Base-by-base conservation (phyloP, 30 jellyfish, hydroid and myxozoan genomes). In the Sanderia malayensis region DNA sequence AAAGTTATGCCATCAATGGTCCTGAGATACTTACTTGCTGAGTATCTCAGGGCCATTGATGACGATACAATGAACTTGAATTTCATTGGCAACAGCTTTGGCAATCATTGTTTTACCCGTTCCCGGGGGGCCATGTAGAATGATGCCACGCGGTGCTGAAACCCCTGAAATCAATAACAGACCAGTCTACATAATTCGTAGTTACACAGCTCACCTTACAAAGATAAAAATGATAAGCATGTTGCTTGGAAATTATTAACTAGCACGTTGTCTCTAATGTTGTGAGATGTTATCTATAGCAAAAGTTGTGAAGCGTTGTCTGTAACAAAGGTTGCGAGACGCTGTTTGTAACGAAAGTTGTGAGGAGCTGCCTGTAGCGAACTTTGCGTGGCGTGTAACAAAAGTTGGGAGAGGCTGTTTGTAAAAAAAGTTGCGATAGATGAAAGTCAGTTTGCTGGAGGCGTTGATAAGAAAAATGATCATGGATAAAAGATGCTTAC, bases 61-160 rank as follows among this genome's bases (percentile, higher is more conserved):
- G 49, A 57, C 86, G 44, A 70, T 75, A 30, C 85, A 55, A 33
- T 64, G 80, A 13, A 86, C 82, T 18, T 85, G 85, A 26, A 87
- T 52, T 32, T 80, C 85, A 25, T 73, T 76, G 1, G 83, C 89
- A 44, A 71, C 95, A 7, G 95, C 92, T 46, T 75, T 74, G 2
- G 95, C 96, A 21, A 93, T 59, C 59, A 74, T 29, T 22, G 96
- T 61, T 60, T 93, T 93, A 10, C 99, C 99, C 19, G 96, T 86
- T 0, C 99, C 99, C 18, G 95, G 78, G 18, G 99, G 99, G 10
- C 99, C 99, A 81, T 85, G 81, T 7, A 86, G 73, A 22, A 93
- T 59, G n/a, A 93, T 69, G 31, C 96, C 96, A 68, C 88, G 86
- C 8, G 99, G 65, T 15, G 84, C 69, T 0, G 81, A 26, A 2